Percentiles rank a stretch among this genome's conserved stretches.
Conservation (phyloP, 2,113 vertebrate species). For the Panthera uncia region DNA sequence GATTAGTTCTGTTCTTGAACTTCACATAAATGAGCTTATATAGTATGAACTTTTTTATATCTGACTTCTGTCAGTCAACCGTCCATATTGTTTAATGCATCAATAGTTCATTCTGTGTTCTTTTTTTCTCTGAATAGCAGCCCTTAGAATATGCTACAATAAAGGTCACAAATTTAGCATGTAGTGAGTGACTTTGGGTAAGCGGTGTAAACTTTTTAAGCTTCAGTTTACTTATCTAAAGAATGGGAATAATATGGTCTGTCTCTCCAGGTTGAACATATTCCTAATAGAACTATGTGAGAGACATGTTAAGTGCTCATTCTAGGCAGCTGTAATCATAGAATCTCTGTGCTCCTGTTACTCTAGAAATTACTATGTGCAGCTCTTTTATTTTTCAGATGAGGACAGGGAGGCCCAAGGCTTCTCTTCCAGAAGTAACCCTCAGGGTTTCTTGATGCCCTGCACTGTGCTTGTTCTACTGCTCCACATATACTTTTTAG, state of each 20-base stretch:
- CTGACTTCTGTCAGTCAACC: constrained; percentile 1
- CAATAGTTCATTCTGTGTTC: neutral
- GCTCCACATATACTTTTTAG: neutral
- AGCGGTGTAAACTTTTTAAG: neutral
- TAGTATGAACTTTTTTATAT: neutral
- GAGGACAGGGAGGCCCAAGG: neutral
- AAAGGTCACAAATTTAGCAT: neutral
- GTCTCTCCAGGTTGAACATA: neutral
- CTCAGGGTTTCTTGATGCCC: neutral
- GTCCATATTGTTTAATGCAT: neutral
- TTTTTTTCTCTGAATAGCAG: neutral
- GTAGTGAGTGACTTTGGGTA: neutral
- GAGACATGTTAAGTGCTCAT: neutral
- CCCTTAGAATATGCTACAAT: neutral
- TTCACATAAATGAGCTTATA: neutral
- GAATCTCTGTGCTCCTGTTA: neutral
- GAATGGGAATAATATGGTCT: neutral
- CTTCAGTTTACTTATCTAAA: constrained; percentile 13
- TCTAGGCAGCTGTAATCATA: neutral
- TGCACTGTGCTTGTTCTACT: neutral
- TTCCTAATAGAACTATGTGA: neutral
- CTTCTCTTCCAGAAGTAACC: neutral
- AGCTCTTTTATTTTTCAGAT: neutral
- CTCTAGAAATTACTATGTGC: neutral
- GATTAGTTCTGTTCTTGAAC: neutral